A percentile compares a stretch with the other conserved stretches of the same genome.
phyloP scores from a whole-genome alignment of 2,888 invertebrate genomes.

The Anthophora plumipes region DNA sequence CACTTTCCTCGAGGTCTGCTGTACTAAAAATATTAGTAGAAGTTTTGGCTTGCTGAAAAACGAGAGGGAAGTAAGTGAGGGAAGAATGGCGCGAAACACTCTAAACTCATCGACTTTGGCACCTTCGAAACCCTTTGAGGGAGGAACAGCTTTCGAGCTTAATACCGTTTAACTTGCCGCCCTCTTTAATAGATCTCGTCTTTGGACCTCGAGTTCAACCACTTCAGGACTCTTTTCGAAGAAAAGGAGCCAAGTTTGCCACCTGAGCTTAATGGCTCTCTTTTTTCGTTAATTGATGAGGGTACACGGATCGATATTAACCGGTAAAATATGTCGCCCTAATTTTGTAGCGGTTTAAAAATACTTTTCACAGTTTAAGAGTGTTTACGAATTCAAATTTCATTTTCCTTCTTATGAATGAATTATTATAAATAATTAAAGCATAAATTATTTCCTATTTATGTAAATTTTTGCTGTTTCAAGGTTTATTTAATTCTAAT shows the following conservation, averaged over 20 bases:
- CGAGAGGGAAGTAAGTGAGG: conserved; percentile 38
- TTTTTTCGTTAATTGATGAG: conserved; percentile 15
- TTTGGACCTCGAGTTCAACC: conserved; percentile 38
- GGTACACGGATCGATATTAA: neutral
- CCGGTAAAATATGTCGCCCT: neutral
- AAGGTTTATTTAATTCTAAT: no score
- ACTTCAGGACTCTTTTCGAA: conserved; percentile 46
- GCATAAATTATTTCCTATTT: no score
- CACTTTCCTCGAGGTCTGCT: conserved; percentile 18
- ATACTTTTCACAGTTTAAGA: no score
- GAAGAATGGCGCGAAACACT: conserved; percentile 63
- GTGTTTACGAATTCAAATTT: no score
- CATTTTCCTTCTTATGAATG: no score
- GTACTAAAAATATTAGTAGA: conserved; percentile 57
- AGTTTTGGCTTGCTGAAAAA: conserved; percentile 48
- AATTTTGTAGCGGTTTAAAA: neutral
- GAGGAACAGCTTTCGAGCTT: conserved; percentile 64
- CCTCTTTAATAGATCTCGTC: conserved; percentile 62
- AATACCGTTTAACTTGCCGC: conserved; percentile 63
- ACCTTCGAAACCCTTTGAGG: conserved; percentile 62
- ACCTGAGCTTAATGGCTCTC: conserved; percentile 32
- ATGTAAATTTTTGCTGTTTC: no score
- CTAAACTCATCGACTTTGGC: conserved; percentile 60
- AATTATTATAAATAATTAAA: no score
- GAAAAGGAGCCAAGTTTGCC: conserved; percentile 26